Conservation (phyloP, 2,888 invertebrate species). For the Sminthurides aquaticus region DNA sequence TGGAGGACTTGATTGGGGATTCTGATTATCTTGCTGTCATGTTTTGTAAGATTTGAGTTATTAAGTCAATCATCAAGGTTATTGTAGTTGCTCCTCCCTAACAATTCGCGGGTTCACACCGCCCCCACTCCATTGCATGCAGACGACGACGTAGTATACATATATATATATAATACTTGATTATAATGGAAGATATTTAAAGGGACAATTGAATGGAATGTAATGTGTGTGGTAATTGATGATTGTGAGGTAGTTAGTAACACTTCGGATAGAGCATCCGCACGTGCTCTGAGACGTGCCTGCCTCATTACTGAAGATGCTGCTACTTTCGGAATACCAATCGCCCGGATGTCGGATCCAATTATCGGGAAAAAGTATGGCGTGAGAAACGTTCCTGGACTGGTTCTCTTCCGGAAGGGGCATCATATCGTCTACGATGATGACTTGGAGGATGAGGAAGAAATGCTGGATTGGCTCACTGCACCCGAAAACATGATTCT, state of each 20-base stretch:
- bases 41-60: conserved; percentile 66
- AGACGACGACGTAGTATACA: no score
- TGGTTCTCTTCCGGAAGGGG: conserved; percentile 82
- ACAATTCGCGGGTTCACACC: no score
- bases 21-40: conserved; percentile 86
- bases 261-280: conserved; percentile 18
- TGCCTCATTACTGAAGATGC: conserved; percentile 56
- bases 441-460: conserved; percentile 83
- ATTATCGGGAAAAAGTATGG: conserved; percentile 92
- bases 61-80: not conserved
- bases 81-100: not conserved
- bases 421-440: conserved; percentile 87
- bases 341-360: conserved; percentile 77
- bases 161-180: no score
- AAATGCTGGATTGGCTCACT: conserved; percentile 81
- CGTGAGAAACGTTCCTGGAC: conserved; percentile 77
- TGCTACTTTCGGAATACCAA: conserved; percentile 80
- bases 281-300: conserved; percentile 31
- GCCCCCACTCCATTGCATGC: no score
- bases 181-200: not conserved
- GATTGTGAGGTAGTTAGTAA: conserved; percentile 20
- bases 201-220: not conserved
- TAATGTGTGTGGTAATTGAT: not conserved
- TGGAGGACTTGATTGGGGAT: conserved; percentile 75
- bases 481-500: conserved; percentile 91